These are phyloP conservation scores for Diplogasteroides magnus DNA, from an alignment of 1,140 invertebrate species.

Conservation along the genomic window DNA sequence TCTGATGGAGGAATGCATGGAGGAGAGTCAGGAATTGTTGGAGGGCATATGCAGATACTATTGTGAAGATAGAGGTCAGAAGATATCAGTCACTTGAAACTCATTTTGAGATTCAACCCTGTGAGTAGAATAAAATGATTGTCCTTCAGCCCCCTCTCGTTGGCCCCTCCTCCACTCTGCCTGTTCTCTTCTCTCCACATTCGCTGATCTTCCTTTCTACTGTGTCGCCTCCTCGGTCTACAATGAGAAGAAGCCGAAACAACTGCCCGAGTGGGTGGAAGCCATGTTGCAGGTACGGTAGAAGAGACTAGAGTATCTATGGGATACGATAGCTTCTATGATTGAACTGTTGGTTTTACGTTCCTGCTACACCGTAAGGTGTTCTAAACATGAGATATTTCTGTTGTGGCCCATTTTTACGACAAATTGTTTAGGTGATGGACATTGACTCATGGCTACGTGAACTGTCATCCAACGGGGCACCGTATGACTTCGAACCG, in stretches of 20 bases:
- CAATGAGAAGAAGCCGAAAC: neutral
- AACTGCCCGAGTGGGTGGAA: neutral
- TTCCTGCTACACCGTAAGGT: no score
- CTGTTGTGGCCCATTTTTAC: constrained; percentile 3
- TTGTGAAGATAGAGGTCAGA: constrained; percentile 15
- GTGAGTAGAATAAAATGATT: neutral
- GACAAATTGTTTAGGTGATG: constrained; percentile 1
- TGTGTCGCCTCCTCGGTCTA: constrained; percentile 13
- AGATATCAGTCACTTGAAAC: no score
- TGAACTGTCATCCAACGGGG: neutral
- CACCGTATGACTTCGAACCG: neutral
- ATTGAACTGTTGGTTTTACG: no score
- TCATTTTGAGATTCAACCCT: no score
- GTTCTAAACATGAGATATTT: no score
- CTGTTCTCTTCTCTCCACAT: constrained; percentile 37
- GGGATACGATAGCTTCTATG: no score
- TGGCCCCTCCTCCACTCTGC: constrained; percentile 36
- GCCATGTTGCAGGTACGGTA: neutral
- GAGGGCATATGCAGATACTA: constrained; percentile 37
- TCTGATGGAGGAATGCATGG: constrained; percentile 44
- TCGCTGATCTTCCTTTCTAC: constrained; percentile 51
- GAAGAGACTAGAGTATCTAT: neutral
- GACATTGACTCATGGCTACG: constrained; percentile 11
- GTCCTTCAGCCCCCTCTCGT: neutral
- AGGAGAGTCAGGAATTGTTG: constrained; percentile 40